phyloP scores from a whole-genome alignment of 2,888 invertebrate genomes.

The Trisateles emortualis region DNA sequence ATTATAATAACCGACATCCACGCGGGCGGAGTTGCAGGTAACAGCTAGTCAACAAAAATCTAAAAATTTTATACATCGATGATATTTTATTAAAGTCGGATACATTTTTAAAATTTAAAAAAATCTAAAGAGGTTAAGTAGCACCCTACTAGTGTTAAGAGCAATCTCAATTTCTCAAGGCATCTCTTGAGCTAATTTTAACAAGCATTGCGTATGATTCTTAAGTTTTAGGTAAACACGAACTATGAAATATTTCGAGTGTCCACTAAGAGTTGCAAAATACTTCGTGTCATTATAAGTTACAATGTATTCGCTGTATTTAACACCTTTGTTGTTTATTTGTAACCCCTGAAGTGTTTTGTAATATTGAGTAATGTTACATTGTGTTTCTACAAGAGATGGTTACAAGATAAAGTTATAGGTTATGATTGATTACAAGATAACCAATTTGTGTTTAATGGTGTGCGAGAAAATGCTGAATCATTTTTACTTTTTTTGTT shows the following conservation, averaged over 20 bases:
- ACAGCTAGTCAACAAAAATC: too few species aligned
- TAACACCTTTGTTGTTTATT: conserved; percentile 10
- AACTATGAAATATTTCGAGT: conserved; percentile 11
- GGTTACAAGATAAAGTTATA: neutral
- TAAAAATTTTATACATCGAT: too few species aligned
- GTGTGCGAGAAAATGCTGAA: too few species aligned
- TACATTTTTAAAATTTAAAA: too few species aligned
- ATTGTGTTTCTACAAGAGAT: too few species aligned
- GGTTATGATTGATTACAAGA: conserved; percentile 1
- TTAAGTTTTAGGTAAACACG: neutral
- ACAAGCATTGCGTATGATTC: conserved; percentile 3
- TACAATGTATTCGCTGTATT: conserved; percentile 15
- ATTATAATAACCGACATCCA: too few species aligned
- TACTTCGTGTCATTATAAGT: conserved; percentile 15
- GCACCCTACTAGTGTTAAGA: neutral
- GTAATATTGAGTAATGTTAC: neutral
- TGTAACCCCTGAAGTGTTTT: conserved; percentile 11
- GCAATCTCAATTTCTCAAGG: conserved; percentile 6
- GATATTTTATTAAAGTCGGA: too few species aligned
- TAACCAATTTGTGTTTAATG: neutral
- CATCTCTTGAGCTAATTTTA: conserved; percentile 10
- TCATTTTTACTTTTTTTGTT: too few species aligned
- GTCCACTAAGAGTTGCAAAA: conserved; percentile 11
- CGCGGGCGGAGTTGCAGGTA: too few species aligned
- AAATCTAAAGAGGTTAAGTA: too few species aligned